Evolutionary conservation across 2,797 vertebrate species (phyloP), one percentile per base, ranked within the genome.

Genomic region (Sebastes alutus): DNA sequence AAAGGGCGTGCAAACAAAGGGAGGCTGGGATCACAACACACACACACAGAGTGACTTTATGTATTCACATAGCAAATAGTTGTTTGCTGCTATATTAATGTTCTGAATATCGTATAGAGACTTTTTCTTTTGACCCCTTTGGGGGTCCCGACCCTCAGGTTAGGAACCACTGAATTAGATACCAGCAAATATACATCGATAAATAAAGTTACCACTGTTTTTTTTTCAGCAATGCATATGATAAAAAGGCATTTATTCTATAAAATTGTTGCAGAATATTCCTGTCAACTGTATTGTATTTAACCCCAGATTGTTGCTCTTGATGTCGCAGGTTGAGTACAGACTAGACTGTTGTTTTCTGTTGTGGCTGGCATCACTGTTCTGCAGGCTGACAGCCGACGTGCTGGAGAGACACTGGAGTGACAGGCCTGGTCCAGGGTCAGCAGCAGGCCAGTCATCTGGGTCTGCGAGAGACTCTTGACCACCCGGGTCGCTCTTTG

Each of bases 391-490:
- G 83, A 56, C 86, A 82, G 74, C 74, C 79, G 86, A 79, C 66
- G n/a, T 83, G 64, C 32, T 58, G 10, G 23, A 38, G 55, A 22
- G 18, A 60, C 38, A 30, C 2, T 30, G 73, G 35, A 80, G 72
- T 82, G 81, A 75, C 84, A 81, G 79, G 62, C 20, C 69, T 68
- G 66, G 58, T 75, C 70, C 7, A 25, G 55, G 84, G 82, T 82
- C 79, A 81, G 70, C 64, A 8, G 55, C 77, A 25, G 82, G 69
- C 74, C 85, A 80, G 46, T 76, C 80, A 75, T 85, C 30, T 82
- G 75, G 65, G 56, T 77, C 75, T 35, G 54, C 14, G 42, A 22
- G 69, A 81, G 65, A 75, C 38, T 78, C 23, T 12, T 70, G 77
- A 87, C 59, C 69, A 64, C 69, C n/a, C 7, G 2, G 74, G 78